These are phyloP conservation scores for Eupithecia centaureata DNA, from an alignment of 2,888 invertebrate species.

Conservation along the genomic window DNA sequence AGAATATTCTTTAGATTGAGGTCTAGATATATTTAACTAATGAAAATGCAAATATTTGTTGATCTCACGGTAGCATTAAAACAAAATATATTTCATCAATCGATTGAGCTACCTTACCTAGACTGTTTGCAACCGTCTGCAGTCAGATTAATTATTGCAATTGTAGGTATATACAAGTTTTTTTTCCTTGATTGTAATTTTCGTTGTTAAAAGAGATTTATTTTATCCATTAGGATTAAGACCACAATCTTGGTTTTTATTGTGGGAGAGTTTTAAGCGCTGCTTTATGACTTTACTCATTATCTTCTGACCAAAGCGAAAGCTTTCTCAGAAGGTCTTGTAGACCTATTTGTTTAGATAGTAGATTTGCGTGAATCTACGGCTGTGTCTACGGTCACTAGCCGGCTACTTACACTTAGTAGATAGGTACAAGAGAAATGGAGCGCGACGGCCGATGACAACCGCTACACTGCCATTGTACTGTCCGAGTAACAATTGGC, in stretches of 20 bases:
- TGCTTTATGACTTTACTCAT: background rate
- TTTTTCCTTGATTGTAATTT: no score
- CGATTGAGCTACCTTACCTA: no score
- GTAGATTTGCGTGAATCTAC: slow-evolving; percentile 34
- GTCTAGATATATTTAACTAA: no score
- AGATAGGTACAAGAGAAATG: slow-evolving; percentile 52
- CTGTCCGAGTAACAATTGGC: slow-evolving; percentile 50
- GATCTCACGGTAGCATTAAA: no score
- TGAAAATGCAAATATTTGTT: no score
- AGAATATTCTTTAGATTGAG: background rate
- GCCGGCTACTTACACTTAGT: slow-evolving; percentile 13
- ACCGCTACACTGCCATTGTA: slow-evolving; percentile 55
- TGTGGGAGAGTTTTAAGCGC: background rate
- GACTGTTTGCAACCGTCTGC: no score
- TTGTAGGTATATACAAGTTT: no score
- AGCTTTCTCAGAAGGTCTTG: slow-evolving; percentile 21
- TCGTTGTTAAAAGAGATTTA: no score
- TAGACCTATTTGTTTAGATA: slow-evolving; percentile 27
- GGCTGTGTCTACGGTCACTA: slow-evolving; percentile 29
- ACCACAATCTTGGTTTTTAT: background rate
- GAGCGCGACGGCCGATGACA: slow-evolving; percentile 55
- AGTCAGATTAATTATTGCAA: no score
- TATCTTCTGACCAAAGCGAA: background rate
- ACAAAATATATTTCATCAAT: no score
- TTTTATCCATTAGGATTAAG: background rate